Conservation (phyloP, 2,113 vertebrate species). For the Dipodomys stephensi region DNA sequence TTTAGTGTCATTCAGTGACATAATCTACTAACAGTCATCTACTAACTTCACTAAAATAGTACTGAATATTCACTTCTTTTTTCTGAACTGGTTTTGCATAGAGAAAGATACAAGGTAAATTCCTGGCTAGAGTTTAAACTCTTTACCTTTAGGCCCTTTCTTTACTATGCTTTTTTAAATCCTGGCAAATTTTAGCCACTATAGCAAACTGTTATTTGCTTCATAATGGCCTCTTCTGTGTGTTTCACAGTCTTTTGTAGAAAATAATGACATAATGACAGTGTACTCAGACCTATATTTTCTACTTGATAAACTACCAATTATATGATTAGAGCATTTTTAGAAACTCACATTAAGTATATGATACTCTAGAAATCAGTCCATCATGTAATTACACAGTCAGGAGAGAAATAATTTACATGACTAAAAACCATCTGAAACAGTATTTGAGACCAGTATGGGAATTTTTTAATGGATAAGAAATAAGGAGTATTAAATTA, state of each 20-base stretch:
- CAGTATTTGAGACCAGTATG: conserved; percentile 42
- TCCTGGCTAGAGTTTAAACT: conserved; percentile 30
- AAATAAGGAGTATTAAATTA: conserved; percentile 58
- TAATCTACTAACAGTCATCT: too few relatives aligned
- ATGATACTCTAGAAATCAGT: conserved; percentile 79
- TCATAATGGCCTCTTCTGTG: conserved; percentile 76
- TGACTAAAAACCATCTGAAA: conserved; percentile 76
- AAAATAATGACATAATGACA: conserved; percentile 81
- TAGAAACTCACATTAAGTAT: conserved; percentile 78
- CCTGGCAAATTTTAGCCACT: conserved; percentile 77
- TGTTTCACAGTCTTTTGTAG: conserved; percentile 75
- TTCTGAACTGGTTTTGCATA: conserved; percentile 34
- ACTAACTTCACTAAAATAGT: too few relatives aligned
- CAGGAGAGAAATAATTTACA: conserved; percentile 75
- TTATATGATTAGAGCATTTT: conserved; percentile 83
- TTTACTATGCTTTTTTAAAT: conserved; percentile 46
- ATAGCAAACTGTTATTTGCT: conserved; percentile 78
- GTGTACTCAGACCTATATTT: conserved; percentile 81
- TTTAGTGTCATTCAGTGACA: not conserved
- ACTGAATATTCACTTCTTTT: not conserved
- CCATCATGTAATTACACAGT: conserved; percentile 74
- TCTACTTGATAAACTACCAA: conserved; percentile 83
- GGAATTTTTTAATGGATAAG: conserved; percentile 43
- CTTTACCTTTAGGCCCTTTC: conserved; percentile 40
- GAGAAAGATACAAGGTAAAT: conserved; percentile 28